Percentiles rank a stretch among this genome's conserved stretches.
phyloP scores from a whole-genome alignment of 2,888 invertebrate species.

The Cetonia aurata region DNA sequence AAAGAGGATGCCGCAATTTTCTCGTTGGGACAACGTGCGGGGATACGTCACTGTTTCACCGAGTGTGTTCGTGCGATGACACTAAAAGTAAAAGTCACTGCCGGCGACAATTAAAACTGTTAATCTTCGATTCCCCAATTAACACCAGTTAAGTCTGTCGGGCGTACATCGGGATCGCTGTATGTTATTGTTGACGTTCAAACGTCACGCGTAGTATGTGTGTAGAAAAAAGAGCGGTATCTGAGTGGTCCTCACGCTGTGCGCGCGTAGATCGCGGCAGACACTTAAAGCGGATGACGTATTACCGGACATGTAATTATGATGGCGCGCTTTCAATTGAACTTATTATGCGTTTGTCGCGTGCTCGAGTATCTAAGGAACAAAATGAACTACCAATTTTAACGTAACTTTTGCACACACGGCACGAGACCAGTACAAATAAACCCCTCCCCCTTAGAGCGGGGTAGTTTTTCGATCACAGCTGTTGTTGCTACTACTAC shows the following conservation, averaged over 20 bases:
- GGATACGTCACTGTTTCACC: conserved; percentile 13
- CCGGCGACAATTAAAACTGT: conserved; percentile 35
- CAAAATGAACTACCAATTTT: conserved; percentile 59
- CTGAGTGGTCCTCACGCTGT: conserved; percentile 12
- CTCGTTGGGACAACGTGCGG: conserved; percentile 22
- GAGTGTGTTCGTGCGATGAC: conserved; percentile 29
- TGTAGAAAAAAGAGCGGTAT: conserved; percentile 17
- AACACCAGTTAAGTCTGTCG: conserved; percentile 39
- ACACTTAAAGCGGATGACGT: conserved; percentile 47
- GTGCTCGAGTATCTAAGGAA: conserved; percentile 60
- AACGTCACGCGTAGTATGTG: conserved; percentile 33
- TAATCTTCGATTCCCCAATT: conserved; percentile 42
- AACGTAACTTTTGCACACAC: conserved; percentile 63
- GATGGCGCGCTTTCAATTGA: conserved; percentile 56
- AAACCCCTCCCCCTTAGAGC: conserved; percentile 64
- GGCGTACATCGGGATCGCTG: conserved; percentile 27
- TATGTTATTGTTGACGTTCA: conserved; percentile 26
- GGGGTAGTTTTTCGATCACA: conserved; percentile 65
- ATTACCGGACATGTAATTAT: conserved; percentile 57
- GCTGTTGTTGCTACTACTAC: conserved; percentile 57
- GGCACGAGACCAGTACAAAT: conserved; percentile 66
- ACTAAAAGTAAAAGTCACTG: conserved; percentile 41
- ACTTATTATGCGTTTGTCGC: conserved; percentile 59
- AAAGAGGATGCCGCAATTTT: too few species aligned
- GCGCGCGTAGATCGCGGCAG: conserved; percentile 15